These are phyloP conservation scores for Erebia epiphron DNA, from an alignment of 2,888 invertebrate genomes.

Conservation along the genomic window DNA sequence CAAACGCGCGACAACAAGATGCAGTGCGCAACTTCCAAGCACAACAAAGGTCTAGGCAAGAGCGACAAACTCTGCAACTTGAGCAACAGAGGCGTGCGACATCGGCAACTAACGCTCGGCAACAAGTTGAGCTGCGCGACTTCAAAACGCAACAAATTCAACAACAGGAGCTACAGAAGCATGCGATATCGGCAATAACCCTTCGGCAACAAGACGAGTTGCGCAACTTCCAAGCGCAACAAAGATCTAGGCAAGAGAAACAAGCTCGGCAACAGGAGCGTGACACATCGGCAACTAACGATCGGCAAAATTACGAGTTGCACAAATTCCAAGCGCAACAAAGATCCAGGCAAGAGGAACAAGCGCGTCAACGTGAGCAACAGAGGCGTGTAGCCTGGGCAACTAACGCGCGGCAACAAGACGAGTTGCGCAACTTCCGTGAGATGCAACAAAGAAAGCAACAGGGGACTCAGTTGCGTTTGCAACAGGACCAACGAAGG, in stretches of 20 bases:
- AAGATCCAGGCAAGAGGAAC: neutral
- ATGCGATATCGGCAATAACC: neutral
- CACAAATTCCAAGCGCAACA: neutral
- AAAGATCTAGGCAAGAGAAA: neutral
- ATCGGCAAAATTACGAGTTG: neutral
- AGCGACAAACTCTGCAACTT: no score
- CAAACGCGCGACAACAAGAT: neutral
- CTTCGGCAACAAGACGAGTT: neutral
- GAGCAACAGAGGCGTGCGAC: no score
- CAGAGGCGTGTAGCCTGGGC: neutral
- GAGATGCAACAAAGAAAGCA: neutral
- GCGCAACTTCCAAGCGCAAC: neutral
- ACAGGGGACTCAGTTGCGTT: slow-evolving; percentile 4
- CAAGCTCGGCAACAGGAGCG: neutral
- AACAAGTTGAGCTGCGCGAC: no score
- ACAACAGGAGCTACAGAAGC: neutral
- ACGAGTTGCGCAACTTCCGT: neutral
- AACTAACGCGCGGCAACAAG: neutral
- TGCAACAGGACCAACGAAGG: neutral
- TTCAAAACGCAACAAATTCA: no score
- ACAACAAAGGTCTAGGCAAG: no score
- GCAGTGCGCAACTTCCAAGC: no score
- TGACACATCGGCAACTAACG: neutral
- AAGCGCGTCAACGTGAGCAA: neutral
- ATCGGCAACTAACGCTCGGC: no score